These are phyloP conservation scores for Antennarius maculatus DNA, from an alignment of 2,797 vertebrate species.

Conservation along the genomic window DNA sequence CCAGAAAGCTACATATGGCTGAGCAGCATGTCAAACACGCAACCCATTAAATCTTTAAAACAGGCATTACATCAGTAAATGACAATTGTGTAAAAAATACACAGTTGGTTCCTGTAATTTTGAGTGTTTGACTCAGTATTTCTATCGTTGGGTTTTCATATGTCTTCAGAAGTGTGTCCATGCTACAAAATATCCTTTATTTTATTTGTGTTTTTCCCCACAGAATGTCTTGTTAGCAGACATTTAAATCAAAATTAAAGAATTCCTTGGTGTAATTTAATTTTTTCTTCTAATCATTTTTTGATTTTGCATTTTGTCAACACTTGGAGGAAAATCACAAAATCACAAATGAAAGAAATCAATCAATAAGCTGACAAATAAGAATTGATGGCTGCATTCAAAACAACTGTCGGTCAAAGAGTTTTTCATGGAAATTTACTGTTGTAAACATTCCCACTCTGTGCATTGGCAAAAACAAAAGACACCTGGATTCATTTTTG, in stretches of 20 bases:
- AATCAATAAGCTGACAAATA: slow-evolving; percentile 50
- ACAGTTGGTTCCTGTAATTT: slow-evolving; percentile 12
- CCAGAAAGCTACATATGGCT: no score
- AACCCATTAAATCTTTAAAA: no score
- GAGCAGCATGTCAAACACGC: no score
- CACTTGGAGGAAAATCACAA: no score
- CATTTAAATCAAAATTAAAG: neutral
- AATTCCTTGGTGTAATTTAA: neutral
- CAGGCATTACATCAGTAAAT: no score
- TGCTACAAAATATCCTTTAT: slow-evolving; percentile 1
- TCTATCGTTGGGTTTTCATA: neutral
- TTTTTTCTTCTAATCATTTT: no score
- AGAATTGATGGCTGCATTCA: slow-evolving; percentile 46
- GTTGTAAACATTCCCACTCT: slow-evolving; percentile 42
- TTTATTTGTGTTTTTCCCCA: no score
- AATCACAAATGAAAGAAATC: slow-evolving; percentile 6
- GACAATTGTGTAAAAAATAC: neutral
- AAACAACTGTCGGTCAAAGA: slow-evolving; percentile 60
- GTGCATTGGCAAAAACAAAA: slow-evolving; percentile 69
- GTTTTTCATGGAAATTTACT: slow-evolving; percentile 51
- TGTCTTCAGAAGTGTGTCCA: neutral
- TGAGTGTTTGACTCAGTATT: slow-evolving; percentile 15
- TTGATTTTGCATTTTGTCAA: no score
- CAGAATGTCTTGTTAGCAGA: neutral
- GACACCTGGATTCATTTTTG: slow-evolving; percentile 69